Evolutionary conservation across 2,113 vertebrate species (phyloP), one percentile per base, ranked within the genome.

Genomic region (Nibea albiflora): DNA sequence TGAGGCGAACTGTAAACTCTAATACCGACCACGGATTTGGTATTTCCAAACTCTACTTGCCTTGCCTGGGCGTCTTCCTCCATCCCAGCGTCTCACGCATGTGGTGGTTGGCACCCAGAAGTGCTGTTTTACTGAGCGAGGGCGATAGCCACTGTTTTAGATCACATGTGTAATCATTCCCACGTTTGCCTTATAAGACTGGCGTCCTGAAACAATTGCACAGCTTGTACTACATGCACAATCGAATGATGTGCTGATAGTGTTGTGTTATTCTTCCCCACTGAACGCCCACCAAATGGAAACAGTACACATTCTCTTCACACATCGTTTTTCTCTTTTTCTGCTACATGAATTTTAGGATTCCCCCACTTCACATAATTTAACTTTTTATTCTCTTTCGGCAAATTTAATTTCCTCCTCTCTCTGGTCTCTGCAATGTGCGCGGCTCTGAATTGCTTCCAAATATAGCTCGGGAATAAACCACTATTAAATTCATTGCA

Each of bases 401-500:
- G 8, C n/a, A 65, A 72, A 62, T 56, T 56, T 62, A 2, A 54
- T 74, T 31, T 76, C 31, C 26, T 28, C 35, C 35, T 15, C 1
- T 28, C 57, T 31, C 46, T 61, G 39, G 49, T 69, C 56, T 64
- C 31, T 58, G 58, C 20, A 17, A 9, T 42, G 20, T 56, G 56
- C 46, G n/a, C 20, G 49, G 1, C 65, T 71, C 3, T 56, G n/a
- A 68, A 64, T 10, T 42, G 12, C 39, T 53, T 82, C 80, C 44
- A 80, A 88, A 86, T 56, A 84, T 75, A 87, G 57, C 67, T 49
- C 28, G 47, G 49, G 44, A 86, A 54, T 56, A 66, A 90, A 64
- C 63, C 70, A 82, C 66, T 86, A 74, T 80, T 87, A 82, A 80
- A 94, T 92, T 88, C 80, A 92, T 81, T 84, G 75, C 88, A 73